Evolutionary conservation across 2,888 invertebrate genomes (phyloP).

Genomic region (Tenthredo scrophulariae): DNA sequence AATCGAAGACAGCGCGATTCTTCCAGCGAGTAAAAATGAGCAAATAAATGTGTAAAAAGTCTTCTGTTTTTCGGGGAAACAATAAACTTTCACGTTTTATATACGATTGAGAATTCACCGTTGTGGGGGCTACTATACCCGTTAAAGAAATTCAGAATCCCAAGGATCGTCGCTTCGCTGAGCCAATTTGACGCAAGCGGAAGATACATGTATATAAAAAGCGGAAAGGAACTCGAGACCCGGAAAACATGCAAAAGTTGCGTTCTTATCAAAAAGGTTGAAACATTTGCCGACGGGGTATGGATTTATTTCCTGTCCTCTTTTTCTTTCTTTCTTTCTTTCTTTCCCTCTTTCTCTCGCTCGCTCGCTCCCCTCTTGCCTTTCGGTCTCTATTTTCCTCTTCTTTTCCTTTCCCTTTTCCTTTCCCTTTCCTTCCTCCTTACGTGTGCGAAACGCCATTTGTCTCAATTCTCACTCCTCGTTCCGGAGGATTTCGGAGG

Average conservation of each 20-base stretch:
- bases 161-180: conserved; percentile 28
- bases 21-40: not conserved
- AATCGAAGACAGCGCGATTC: not conserved
- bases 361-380: conserved; percentile 35
- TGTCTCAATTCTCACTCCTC: conserved; percentile 55
- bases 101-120: not conserved
- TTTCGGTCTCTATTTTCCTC: not conserved
- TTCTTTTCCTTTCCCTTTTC: conserved; percentile 21
- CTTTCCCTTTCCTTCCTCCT: conserved; percentile 47
- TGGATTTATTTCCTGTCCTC: conserved; percentile 45
- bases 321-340: conserved; percentile 52
- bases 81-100: not conserved
- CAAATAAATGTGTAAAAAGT: not conserved
- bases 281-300: conserved; percentile 52
- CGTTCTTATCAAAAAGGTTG: conserved; percentile 52
- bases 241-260: conserved; percentile 54
- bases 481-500: conserved; percentile 52
- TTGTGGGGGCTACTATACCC: not conserved
- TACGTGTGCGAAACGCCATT: conserved; percentile 51
- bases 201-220: conserved; percentile 11
- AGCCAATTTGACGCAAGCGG: conserved; percentile 25
- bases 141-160: conserved; percentile 38
- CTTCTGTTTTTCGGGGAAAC: conserved; percentile 11
- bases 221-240: conserved; percentile 36
- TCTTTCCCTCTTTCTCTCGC: conserved; percentile 49